Percentiles rank a stretch among this genome's conserved stretches.
Evolutionary conservation across 2,888 invertebrate genomes (phyloP).

Genomic region (Blera fallax): DNA sequence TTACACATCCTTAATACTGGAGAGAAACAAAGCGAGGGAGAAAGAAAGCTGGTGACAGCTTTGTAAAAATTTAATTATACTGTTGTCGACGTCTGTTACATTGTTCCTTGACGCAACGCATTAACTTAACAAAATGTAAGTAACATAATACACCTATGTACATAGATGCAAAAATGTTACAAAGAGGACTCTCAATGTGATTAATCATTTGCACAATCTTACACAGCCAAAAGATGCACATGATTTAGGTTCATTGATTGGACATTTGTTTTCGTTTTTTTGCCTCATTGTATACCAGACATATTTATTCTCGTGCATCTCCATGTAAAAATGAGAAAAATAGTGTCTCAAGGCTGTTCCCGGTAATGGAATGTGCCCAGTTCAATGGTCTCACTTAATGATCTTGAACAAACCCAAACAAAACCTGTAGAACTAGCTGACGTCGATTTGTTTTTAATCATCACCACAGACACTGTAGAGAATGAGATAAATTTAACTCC

Average conservation of each 20-base stretch:
- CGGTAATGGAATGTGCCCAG: neutral
- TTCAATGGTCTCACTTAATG: conserved; percentile 35
- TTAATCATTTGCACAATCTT: neutral
- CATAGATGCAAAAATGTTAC: neutral
- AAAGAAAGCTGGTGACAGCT: neutral
- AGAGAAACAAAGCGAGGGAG: neutral
- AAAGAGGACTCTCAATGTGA: neutral
- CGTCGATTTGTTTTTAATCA: conserved; percentile 20
- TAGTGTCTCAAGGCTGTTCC: conserved; percentile 47
- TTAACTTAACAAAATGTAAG: neutral
- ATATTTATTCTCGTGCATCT: neutral
- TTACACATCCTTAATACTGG: neutral
- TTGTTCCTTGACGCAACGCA: neutral
- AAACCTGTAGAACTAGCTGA: conserved; percentile 29
- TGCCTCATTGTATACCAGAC: neutral
- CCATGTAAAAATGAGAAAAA: conserved; percentile 1
- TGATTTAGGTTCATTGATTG: conserved; percentile 18
- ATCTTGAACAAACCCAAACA: conserved; percentile 22
- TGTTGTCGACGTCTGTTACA: neutral
- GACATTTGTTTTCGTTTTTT: neutral
- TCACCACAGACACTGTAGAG: neutral
- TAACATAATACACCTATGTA: too few species aligned
- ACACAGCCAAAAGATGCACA: neutral
- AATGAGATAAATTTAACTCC: conserved; percentile 1
- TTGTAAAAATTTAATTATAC: conserved; percentile 24